Evolutionary conservation across 2,113 vertebrate species (phyloP).

Genomic region (Hucho hucho): DNA sequence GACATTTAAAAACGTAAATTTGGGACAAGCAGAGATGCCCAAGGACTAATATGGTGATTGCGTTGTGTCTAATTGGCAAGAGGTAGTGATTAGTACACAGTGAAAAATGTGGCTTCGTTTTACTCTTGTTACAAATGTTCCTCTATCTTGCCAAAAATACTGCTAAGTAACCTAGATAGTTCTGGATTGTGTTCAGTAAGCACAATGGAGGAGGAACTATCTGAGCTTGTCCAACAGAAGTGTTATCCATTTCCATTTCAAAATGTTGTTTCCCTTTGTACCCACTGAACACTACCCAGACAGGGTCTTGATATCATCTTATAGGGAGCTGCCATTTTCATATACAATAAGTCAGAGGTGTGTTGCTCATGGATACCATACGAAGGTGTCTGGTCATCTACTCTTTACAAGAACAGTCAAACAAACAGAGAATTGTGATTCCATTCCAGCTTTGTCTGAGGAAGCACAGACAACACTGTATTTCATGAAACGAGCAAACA

Average conservation of each 20-base stretch:
- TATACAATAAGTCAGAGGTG: slow-evolving; percentile 24
- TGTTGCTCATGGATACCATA: slow-evolving; percentile 28
- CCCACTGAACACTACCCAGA: too few relatives aligned
- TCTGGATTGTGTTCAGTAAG: slow-evolving; percentile 6
- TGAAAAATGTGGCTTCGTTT: slow-evolving; percentile 58
- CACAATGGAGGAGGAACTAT: too few relatives aligned
- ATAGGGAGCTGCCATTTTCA: slow-evolving; percentile 28
- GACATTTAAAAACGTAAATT: slow-evolving; percentile 54
- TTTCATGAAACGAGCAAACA: slow-evolving; percentile 15
- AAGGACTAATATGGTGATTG: slow-evolving; percentile 72
- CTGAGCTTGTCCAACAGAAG: too few relatives aligned
- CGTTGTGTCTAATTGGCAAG: slow-evolving; percentile 70
- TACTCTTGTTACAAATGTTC: slow-evolving; percentile 39
- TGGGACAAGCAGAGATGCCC: slow-evolving; percentile 52
- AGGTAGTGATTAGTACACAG: slow-evolving; percentile 58
- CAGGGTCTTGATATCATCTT: neutral
- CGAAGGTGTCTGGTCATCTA: slow-evolving; percentile 26
- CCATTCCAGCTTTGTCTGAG: slow-evolving; percentile 25
- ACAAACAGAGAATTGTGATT: slow-evolving; percentile 34
- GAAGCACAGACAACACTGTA: slow-evolving; percentile 25
- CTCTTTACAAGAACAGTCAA: slow-evolving; percentile 24
- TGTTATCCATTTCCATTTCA: too few relatives aligned
- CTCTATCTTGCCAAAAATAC: slow-evolving; percentile 19
- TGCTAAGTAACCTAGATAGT: slow-evolving; percentile 30
- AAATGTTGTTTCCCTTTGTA: too few relatives aligned